Evolutionary conservation across 1,140 invertebrate species (phyloP), one percentile per base, ranked within the genome.

Genomic region (Battus philenor): DNA sequence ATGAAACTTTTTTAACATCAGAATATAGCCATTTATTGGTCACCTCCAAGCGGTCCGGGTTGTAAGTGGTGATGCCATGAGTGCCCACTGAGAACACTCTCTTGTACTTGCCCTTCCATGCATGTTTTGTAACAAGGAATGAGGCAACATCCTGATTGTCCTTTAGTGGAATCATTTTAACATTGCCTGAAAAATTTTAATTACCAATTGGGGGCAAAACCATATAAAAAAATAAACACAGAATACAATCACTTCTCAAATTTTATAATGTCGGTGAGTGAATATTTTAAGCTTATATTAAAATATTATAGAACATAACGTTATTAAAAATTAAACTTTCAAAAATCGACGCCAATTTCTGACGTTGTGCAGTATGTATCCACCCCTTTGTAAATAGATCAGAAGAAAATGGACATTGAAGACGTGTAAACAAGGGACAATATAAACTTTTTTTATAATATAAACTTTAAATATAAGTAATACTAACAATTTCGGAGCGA

Each of bases 81-180:
- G 95, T 95, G 24, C 97, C 98, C 80, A 99, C 93, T 10, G 97
- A 97, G 79, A 99, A 97, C 70, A 99, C 96, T 68, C 98, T 90
- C 87, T 98, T 98, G 83, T 99, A 99, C 93, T 96, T 98, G 86
- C 97, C 95, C 87, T 97, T 98, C 97, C 97, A 94, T 6, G 93
- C 97, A 78, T 97, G 95, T 87, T 99, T 99, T 7, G 95, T 98
- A 63, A 98, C 96, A 80, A 96, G 90, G 87, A 96, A 99, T 85
- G 96, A 97, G 49, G 94, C 93, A 68, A 97, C 89, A 91, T 97
- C 95, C 74, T 94, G 90, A 88, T 97, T 97, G 82, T 97, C 94
- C 85, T 92, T 93, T 56, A 93, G 87, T 55, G 93, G 92, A 89
- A 92, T 92, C 93, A 94, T 94, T 84, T 90, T 91, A 68, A 75